These are phyloP conservation scores for Diplodus puntazzo DNA, from an alignment of 2,797 vertebrate genomes.

Conservation along the genomic window DNA sequence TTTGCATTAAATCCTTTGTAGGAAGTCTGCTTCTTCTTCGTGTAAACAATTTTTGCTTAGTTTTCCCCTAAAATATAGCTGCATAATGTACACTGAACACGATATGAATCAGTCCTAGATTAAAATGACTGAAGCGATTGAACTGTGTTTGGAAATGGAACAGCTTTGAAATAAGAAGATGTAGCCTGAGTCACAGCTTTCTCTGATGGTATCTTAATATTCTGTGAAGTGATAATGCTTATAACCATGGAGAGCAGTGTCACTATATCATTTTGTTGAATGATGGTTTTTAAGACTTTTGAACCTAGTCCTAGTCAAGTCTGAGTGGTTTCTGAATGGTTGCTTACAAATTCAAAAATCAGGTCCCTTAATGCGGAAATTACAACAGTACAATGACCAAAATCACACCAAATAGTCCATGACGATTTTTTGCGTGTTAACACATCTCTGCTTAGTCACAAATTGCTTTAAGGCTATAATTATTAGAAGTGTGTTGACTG, in stretches of 20 bases:
- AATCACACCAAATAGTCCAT: not conserved
- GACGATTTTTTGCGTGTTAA: too few species aligned
- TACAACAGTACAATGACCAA: not conserved
- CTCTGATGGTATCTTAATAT: not conserved
- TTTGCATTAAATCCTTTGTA: too few species aligned
- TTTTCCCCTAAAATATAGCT: not conserved
- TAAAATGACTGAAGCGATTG: not conserved
- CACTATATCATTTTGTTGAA: not conserved
- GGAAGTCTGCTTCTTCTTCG: too few species aligned
- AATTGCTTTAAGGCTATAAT: not conserved
- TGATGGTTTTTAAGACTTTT: not conserved
- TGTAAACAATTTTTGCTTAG: not conserved
- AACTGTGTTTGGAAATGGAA: not conserved
- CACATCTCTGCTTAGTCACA: too few species aligned
- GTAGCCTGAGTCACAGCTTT: not conserved
- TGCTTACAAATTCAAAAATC: not conserved
- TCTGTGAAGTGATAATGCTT: not conserved
- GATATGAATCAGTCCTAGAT: not conserved
- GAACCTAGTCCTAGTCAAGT: not conserved
- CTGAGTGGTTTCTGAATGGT: not conserved
- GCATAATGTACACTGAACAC: not conserved
- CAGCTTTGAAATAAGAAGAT: not conserved
- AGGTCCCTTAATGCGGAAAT: not conserved
- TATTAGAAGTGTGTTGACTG: not conserved
- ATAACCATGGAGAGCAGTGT: not conserved